These are phyloP conservation scores for Acipenser ruthenus DNA, from an alignment of 2,797 vertebrate genomes.

Conservation along the genomic window DNA sequence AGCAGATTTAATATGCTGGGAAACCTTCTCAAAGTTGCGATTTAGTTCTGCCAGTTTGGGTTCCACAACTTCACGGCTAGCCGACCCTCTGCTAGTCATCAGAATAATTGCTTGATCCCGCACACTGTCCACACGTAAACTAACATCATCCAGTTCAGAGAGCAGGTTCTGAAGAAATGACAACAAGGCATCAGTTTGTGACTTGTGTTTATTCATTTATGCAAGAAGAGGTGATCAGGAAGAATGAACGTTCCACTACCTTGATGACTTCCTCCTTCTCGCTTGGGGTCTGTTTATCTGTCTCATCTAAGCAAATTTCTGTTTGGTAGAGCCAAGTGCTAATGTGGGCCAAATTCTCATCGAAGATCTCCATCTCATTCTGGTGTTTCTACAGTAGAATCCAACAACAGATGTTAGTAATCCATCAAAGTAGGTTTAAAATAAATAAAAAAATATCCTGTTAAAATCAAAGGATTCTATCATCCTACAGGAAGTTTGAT, in stretches of 20 bases:
- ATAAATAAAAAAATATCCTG: too few species aligned
- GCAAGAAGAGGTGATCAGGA: too few species aligned
- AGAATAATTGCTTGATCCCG: slow-evolving; percentile 79
- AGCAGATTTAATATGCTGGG: slow-evolving; percentile 82
- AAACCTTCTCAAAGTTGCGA: slow-evolving; percentile 90
- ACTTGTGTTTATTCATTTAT: not conserved
- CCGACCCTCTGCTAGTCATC: slow-evolving; percentile 77
- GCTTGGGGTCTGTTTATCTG: slow-evolving; percentile 69
- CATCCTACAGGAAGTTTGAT: too few species aligned
- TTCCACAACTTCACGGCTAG: slow-evolving; percentile 79
- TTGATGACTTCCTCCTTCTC: slow-evolving; percentile 78
- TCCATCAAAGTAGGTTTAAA: too few species aligned
- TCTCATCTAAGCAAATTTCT: slow-evolving; percentile 88
- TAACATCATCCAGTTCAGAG: slow-evolving; percentile 77
- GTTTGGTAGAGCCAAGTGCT: slow-evolving; percentile 98
- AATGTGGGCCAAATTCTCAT: slow-evolving; percentile 94
- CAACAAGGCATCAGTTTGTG: not conserved
- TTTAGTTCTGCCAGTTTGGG: slow-evolving; percentile 89
- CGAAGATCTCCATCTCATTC: slow-evolving; percentile 89
- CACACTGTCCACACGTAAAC: slow-evolving; percentile 76
- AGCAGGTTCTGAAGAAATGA: slow-evolving; percentile 58
- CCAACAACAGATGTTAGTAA: too few species aligned
- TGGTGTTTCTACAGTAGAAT: slow-evolving; percentile 73
- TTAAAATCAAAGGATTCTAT: too few species aligned
- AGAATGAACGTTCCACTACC: slow-evolving; percentile 45